Evolutionary conservation across 2,113 vertebrate species (phyloP), one percentile per base, ranked within the genome.

Genomic region (Scomber japonicus): DNA sequence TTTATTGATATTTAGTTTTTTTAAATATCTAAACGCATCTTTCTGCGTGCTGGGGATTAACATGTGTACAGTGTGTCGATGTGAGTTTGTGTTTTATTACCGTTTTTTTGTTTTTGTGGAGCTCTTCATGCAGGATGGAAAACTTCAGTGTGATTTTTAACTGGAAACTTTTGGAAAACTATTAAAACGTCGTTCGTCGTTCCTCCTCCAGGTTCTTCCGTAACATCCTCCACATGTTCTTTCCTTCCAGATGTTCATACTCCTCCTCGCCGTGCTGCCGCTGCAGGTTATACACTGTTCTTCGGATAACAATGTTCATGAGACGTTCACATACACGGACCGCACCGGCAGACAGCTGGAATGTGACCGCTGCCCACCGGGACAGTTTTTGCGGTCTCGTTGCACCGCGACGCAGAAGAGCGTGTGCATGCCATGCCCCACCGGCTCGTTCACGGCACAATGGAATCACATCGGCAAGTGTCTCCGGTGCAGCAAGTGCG

Each of bases 381-480:
- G 95, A 0, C 53, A 11, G 0, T 85, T 78, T 49, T 74, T 94
- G 70, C 59, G 31, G 1, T 2, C 59, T 0, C 61, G 75, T 71
- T 95, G 95, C 83, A 89, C 89, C 9, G 3, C 71, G 0, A 61
- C 14, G 11, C 5, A 2, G 0, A n/a, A 8, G 9, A 94, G 84
- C 30, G 44, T 30, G 0, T 95, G 95, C 67, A 73, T 61, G 0
- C 59, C 11, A 6, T 95, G 95, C 49, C 84, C 80, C 0, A 0
- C 11, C 0, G 89, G 90, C 3, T 86, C 92, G 3, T 95, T 79
- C 85, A 95, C 95, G 2, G 83, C 83, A 80, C 67, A 84, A 21
- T 94, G 92, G 93, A 95, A 95, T 68, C 81, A 91, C 78, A 83
- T 95, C 10, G 1, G 13, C 0, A 78, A 60, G 10, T 95, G 95